Conservation (phyloP, 2,797 vertebrate genomes). For the Cynopterus sphinx region DNA sequence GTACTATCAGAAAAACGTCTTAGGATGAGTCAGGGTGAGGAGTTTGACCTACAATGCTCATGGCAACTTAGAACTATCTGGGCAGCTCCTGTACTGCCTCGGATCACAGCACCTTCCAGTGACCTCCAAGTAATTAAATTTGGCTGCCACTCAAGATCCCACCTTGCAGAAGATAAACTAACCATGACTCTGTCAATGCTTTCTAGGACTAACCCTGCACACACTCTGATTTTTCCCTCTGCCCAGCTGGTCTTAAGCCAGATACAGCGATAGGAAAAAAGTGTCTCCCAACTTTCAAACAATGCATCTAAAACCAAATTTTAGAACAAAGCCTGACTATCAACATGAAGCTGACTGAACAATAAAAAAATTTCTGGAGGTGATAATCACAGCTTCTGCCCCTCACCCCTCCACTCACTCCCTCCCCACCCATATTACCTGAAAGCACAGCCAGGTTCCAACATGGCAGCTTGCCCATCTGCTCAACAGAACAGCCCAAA, state of each 20-base stretch:
- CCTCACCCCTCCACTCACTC: rapidly evolving
- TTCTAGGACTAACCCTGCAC: constrained; percentile 25
- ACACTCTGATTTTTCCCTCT: background rate
- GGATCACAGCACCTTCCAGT: background rate
- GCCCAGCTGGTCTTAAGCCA: constrained; percentile 11
- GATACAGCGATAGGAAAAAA: background rate
- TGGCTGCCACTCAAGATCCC: background rate
- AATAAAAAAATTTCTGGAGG: background rate
- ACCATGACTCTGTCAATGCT: background rate
- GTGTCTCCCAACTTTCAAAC: background rate
- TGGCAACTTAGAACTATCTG: background rate
- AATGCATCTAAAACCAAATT: background rate
- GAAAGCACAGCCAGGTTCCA: constrained; percentile 47
- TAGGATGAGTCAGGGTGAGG: background rate
- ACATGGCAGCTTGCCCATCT: constrained; percentile 54
- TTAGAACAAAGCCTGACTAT: background rate
- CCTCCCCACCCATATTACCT: background rate
- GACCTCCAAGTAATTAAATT: constrained; percentile 30
- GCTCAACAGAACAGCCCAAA: constrained; percentile 24
- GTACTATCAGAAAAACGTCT: background rate
- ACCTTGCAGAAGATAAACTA: background rate
- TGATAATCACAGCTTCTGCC: background rate
- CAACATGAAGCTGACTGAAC: background rate
- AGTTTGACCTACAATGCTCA: background rate
- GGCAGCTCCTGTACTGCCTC: background rate